These are phyloP conservation scores for Chanos chanos DNA, from an alignment of 2,797 vertebrate genomes.

Conservation along the genomic window DNA sequence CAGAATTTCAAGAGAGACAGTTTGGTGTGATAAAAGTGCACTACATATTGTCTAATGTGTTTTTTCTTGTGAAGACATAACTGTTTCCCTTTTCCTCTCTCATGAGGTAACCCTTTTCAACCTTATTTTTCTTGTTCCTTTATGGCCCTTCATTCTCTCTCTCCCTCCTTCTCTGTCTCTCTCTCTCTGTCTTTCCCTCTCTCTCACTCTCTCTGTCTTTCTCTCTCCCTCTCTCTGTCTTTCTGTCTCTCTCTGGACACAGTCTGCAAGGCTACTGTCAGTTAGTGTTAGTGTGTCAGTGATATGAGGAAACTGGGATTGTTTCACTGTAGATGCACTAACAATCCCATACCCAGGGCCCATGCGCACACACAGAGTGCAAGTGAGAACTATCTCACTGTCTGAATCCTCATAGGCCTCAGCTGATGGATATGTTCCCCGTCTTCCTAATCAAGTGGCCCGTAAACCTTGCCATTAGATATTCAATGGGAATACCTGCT, in stretches of 20 bases:
- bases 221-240: conserved; percentile 51
- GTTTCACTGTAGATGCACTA: conserved; percentile 61
- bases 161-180: conserved; percentile 5
- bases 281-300: conserved; percentile 49
- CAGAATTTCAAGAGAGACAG: no score
- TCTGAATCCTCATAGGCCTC: no score
- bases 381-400: no score
- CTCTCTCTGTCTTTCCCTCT: conserved; percentile 12
- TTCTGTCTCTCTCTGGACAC: conserved; percentile 59
- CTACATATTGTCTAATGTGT: no score
- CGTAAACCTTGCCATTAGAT: no score
- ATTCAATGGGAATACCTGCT: no score
- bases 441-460: no score
- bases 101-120: no score
- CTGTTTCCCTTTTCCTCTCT: neutral
- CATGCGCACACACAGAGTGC: no score
- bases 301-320: conserved; percentile 40
- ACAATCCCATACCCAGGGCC: conserved; percentile 62
- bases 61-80: conserved; percentile 5
- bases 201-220: conserved; percentile 31
- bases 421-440: no score
- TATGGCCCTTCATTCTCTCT: conserved; percentile 29
- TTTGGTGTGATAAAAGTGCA: no score
- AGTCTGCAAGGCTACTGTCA: conserved; percentile 58
- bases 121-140: no score